Percentiles rank a stretch among this genome's conserved stretches.
These are phyloP conservation scores for Drosophila anomelani DNA, from an alignment of 2,888 invertebrate genomes.

Conservation along the genomic window DNA sequence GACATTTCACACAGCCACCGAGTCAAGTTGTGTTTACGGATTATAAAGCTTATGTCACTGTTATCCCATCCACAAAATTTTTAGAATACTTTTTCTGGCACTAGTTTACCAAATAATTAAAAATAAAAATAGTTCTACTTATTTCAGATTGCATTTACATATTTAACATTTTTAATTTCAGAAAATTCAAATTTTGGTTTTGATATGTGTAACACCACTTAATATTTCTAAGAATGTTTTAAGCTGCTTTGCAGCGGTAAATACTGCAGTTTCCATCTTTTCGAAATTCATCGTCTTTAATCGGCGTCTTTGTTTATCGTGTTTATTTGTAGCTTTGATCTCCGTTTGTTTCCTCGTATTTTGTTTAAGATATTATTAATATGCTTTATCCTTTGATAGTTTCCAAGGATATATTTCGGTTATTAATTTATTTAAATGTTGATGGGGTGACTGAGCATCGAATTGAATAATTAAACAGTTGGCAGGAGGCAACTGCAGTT, in stretches of 20 bases:
- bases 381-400: neutral
- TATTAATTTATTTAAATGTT: neutral
- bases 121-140: neutral
- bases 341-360: neutral
- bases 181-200: too few relatives aligned
- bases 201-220: too few relatives aligned
- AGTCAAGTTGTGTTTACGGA: constrained; percentile 64
- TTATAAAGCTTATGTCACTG: constrained; percentile 19
- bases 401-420: neutral
- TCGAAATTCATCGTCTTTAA: too few relatives aligned
- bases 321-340: neutral
- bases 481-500: constrained; percentile 12
- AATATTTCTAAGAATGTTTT: too few relatives aligned
- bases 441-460: constrained; percentile 25
- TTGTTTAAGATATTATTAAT: too few relatives aligned
- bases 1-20: constrained; percentile 54
- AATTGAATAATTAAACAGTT: constrained; percentile 36
- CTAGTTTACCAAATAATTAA: neutral
- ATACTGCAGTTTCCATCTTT: too few relatives aligned
- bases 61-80: neutral
- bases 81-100: too few relatives aligned
- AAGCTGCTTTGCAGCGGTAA: too few relatives aligned
- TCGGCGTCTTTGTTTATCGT: neutral
- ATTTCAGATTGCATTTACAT: too few relatives aligned
- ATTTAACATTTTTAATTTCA: too few relatives aligned